A percentile compares a stretch with the other conserved stretches of the same genome.
Evolutionary conservation across 2,888 invertebrate species (phyloP).

Genomic region (Xylota segnis): DNA sequence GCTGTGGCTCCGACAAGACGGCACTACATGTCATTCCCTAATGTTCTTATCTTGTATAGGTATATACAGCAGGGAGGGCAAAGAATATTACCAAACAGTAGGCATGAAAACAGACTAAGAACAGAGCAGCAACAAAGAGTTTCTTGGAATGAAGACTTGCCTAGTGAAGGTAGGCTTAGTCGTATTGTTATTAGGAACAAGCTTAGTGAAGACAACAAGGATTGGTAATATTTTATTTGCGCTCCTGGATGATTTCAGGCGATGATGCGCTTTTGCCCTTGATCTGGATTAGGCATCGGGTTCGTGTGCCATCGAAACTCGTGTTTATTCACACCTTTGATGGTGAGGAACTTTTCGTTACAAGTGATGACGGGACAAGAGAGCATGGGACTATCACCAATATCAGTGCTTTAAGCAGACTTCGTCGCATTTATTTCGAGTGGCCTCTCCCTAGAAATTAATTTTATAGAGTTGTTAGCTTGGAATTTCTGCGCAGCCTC

Average conservation of each 20-base stretch:
- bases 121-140: no score
- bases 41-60: no score
- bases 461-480: conserved; percentile 87
- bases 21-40: no score
- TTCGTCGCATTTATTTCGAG: conserved; percentile 82
- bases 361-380: conserved; percentile 83
- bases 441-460: conserved; percentile 86
- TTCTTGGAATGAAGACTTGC: no score
- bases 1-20: no score
- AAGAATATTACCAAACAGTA: no score
- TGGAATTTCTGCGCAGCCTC: conserved; percentile 84
- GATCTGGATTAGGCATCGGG: conserved; percentile 58
- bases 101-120: no score
- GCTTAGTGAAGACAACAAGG: no score
- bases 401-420: conserved; percentile 79
- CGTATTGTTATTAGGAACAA: no score
- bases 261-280: conserved; percentile 81
- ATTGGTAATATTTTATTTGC: no score
- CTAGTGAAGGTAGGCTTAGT: no score
- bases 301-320: conserved; percentile 79
- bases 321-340: conserved; percentile 85
- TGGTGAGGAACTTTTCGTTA: conserved; percentile 85
- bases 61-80: no score
- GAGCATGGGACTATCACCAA: conserved; percentile 82
- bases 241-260: conserved; percentile 86